phyloP scores from a whole-genome alignment of 2,888 invertebrate genomes.

The Trisateles emortualis region DNA sequence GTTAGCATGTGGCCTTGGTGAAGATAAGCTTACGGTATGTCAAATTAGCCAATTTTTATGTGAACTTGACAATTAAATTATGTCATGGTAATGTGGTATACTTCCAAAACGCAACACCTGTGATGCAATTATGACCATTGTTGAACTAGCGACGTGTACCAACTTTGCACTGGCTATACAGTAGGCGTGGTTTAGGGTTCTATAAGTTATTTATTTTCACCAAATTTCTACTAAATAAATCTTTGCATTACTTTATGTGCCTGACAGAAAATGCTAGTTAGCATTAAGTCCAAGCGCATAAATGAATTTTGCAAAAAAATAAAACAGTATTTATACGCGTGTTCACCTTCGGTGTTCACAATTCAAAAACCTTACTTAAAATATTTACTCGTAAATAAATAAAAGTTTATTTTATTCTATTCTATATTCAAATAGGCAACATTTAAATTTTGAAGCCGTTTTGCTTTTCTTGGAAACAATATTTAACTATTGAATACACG shows the following conservation, averaged over 20 bases:
- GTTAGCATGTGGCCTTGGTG: slow-evolving; percentile 15
- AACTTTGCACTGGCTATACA: too few species aligned
- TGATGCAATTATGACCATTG: slow-evolving; percentile 1
- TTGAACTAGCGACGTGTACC: neutral
- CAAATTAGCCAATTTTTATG: slow-evolving; percentile 15
- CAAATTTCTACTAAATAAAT: too few species aligned
- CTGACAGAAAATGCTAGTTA: too few species aligned
- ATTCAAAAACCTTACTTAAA: too few species aligned
- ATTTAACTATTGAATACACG: neutral
- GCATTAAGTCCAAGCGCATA: too few species aligned
- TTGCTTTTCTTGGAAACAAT: neutral
- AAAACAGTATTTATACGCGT: too few species aligned
- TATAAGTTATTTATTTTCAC: too few species aligned
- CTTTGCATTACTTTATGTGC: too few species aligned
- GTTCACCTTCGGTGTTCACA: too few species aligned
- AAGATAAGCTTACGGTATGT: slow-evolving; percentile 9
- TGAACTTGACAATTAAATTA: slow-evolving; percentile 13
- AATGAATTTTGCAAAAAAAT: too few species aligned
- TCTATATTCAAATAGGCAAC: neutral
- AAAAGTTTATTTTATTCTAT: neutral
- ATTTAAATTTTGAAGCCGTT: neutral
- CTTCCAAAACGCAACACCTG: neutral
- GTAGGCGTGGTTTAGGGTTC: too few species aligned
- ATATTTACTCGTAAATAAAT: too few species aligned
- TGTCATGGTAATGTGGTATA: slow-evolving; percentile 7